Conservation (phyloP, 30 jellyfish, hydroid and myxozoan genomes). For the Aurelia sp. region DNA sequence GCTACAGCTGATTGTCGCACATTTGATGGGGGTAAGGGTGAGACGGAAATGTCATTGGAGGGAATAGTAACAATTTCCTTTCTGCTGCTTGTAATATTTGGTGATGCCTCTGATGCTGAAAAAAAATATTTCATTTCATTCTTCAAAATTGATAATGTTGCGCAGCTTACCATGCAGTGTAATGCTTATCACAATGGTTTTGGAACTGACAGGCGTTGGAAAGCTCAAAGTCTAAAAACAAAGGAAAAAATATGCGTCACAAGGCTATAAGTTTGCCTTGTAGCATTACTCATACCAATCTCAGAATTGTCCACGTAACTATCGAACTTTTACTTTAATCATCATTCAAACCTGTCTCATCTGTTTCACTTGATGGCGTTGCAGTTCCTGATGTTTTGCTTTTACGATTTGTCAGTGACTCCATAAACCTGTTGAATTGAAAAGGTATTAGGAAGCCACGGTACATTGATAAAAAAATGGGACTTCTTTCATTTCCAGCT, state of each 20-base stretch:
- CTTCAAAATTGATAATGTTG: too few species aligned
- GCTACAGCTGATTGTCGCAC: slow-evolving; percentile 65
- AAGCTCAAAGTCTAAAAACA: too few species aligned
- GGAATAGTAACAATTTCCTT: neutral
- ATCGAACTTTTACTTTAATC: too few species aligned
- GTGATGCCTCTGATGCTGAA: slow-evolving; percentile 61
- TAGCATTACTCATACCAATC: too few species aligned
- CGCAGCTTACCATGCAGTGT: too few species aligned
- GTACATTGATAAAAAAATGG: too few species aligned
- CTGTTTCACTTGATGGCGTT: slow-evolving; percentile 64
- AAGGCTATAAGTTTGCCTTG: too few species aligned
- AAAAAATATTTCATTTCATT: neutral
- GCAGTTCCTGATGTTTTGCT: slow-evolving; percentile 34
- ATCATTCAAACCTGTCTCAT: slow-evolving; percentile 49
- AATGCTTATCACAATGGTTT: too few species aligned
- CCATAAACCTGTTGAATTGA: slow-evolving; percentile 35
- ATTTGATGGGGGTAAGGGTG: slow-evolving; percentile 53
- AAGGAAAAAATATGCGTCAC: too few species aligned
- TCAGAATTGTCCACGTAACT: too few species aligned
- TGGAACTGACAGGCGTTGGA: too few species aligned
- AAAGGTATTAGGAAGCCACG: neutral
- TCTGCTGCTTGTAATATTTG: slow-evolving; percentile 18
- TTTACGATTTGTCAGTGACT: slow-evolving; percentile 14
- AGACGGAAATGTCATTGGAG: slow-evolving; percentile 1
- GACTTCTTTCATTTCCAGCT: too few species aligned